These are phyloP conservation scores for Candoia aspera DNA, from an alignment of 2,113 vertebrate species.

Conservation along the genomic window DNA sequence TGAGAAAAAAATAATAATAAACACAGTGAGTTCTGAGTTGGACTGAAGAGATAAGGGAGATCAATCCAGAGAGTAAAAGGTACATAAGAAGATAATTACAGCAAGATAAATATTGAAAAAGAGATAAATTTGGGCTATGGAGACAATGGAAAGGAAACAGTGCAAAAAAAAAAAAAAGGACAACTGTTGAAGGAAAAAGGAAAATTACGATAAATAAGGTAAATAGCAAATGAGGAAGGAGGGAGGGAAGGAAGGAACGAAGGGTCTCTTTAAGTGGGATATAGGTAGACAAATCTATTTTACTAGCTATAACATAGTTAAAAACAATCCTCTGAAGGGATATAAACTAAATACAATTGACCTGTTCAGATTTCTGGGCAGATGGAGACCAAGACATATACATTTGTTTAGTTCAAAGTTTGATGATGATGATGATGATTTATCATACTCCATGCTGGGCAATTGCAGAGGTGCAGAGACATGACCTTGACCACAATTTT, in stretches of 20 bases:
- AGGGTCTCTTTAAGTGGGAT: conserved; percentile 56
- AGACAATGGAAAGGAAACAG: neutral
- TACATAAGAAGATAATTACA: conserved; percentile 65
- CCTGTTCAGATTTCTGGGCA: neutral
- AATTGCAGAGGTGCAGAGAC: neutral
- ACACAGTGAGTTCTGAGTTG: conserved; percentile 38
- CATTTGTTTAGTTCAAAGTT: neutral
- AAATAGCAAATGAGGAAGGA: conserved; percentile 66
- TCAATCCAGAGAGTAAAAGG: conserved; percentile 68
- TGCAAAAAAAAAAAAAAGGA: neutral
- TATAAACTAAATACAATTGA: neutral
- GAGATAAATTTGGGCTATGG: conserved; percentile 68
- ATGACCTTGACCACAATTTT: neutral
- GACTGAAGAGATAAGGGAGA: conserved; percentile 64
- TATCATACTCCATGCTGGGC: neutral
- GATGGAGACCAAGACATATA: neutral
- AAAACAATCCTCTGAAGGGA: neutral
- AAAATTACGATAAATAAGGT: conserved; percentile 73
- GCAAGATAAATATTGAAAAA: conserved; percentile 76
- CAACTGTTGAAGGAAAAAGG: conserved; percentile 18
- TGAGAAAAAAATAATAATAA: conserved; percentile 54
- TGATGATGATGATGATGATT: no score
- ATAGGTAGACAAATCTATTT: conserved; percentile 56
- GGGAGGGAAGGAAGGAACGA: conserved; percentile 68
- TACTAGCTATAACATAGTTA: conserved; percentile 43